Conservation (phyloP, 2,797 vertebrate genomes). For the Myoxocephalus aenaeus region DNA sequence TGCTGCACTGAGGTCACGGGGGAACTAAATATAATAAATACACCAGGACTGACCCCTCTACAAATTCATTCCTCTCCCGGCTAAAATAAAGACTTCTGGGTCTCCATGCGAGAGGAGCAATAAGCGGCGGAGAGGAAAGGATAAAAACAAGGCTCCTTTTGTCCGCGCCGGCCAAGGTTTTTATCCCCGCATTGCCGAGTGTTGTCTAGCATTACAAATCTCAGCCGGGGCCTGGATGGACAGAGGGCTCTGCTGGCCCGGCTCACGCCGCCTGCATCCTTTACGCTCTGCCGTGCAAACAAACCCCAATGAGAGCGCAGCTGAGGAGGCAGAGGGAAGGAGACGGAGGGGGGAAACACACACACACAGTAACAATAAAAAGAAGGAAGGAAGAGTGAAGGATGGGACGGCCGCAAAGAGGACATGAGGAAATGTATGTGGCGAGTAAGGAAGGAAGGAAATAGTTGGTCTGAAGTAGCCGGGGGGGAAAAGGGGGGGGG, state of each 20-base stretch:
- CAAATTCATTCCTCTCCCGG: conserved; percentile 42
- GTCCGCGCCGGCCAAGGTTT: conserved; percentile 65
- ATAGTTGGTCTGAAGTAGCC: conserved; percentile 58
- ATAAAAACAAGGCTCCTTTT: conserved; percentile 77
- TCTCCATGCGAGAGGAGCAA: conserved; percentile 62
- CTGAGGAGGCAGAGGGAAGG: conserved; percentile 46
- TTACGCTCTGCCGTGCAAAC: conserved; percentile 76
- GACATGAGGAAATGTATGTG: conserved; percentile 62
- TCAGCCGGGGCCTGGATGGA: conserved; percentile 73
- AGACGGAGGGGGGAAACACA: conserved; percentile 35
- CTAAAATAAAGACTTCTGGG: conserved; percentile 60
- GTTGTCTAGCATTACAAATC: conserved; percentile 85
- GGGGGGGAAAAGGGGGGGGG: conserved; percentile 47
- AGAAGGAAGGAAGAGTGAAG: conserved; percentile 43
- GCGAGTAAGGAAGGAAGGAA: conserved; percentile 57
- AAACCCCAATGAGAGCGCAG: conserved; percentile 67
- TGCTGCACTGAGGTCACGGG: conserved; percentile 35
- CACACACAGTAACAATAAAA: conserved; percentile 29
- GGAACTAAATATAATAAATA: conserved; percentile 35
- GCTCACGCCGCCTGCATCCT: conserved; percentile 70
- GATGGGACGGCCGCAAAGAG: conserved; percentile 26
- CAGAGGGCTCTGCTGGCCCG: conserved; percentile 76
- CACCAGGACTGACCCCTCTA: conserved; percentile 22
- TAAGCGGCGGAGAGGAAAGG: conserved; percentile 45
- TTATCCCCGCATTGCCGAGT: conserved; percentile 74